Evolutionary conservation across 2,888 invertebrate genomes (phyloP), one percentile per base, ranked within the genome.

Genomic region (Pterostichus niger): DNA sequence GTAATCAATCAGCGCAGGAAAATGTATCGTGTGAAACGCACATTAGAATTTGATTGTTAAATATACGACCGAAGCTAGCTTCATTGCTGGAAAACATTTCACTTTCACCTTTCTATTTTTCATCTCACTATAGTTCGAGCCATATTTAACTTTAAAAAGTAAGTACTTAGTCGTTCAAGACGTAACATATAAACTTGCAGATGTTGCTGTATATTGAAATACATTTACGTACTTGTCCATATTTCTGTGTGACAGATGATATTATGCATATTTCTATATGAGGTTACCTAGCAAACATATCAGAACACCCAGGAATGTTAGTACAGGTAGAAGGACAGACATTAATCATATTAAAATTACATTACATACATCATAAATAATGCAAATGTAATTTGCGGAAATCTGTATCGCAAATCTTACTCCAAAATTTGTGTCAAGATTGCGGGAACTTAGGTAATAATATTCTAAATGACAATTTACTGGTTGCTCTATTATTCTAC

Each of bases 301-400:
- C 46, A 46, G 9, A 4, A 5, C n/a, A 49, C 2, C 13, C 49
- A n/a, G n/a, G 49, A 49, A 6, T 49, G 13, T 49, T 49, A 49
- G 49, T 49, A 10, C n/a, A 40, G 49, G 49, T 49, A 4, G 1
- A 49, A 11, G 11, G 49, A 49, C 6, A 64, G 64, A 13, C 33
- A 64, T 64, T 33, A 64, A 64, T 64, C 59, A 59, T 59, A 59
- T 64, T 40, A 64, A 64, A 64, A 31, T 64, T 64, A 64, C 64
- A 64, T 64, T 64, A 33, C 59, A 17, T 59, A 59, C 31, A 33
- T 64, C 64, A 64, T 64, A 64, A 64, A 64, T 64, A 64, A 64
- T 64, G 24, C 64, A 64, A 31, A 64, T 64, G 64, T 64, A 64
- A 64, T 64, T 31, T 64, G 64, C n/a, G 35, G 49, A 49, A 64